These are phyloP conservation scores for Mythimna ferrago DNA, from an alignment of 2,888 invertebrate species.

Conservation along the genomic window DNA sequence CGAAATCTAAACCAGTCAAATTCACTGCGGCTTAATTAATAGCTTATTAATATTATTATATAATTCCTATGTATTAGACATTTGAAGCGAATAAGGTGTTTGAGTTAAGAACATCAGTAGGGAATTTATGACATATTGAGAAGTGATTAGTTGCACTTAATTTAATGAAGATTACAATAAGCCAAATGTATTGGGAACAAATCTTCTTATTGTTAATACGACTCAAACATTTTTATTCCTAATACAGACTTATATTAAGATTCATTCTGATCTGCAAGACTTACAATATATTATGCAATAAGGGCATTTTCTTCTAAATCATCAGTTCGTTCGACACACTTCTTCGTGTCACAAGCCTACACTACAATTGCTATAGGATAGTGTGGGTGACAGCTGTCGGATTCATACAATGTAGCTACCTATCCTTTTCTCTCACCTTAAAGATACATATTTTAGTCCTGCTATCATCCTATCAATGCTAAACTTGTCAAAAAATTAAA, in stretches of 20 bases:
- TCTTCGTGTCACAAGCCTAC: too few relatives aligned
- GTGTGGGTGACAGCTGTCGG: too few relatives aligned
- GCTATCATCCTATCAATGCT: too few relatives aligned
- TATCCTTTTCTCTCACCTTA: too few relatives aligned
- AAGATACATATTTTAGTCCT: too few relatives aligned
- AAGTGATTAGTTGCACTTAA: conserved; percentile 37
- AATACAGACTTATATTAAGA: conserved; percentile 5
- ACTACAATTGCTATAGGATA: too few relatives aligned
- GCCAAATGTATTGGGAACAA: conserved; percentile 31
- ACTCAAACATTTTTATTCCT: not conserved
- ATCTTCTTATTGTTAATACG: conserved; percentile 22
- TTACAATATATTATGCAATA: not conserved
- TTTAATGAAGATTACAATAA: conserved; percentile 45
- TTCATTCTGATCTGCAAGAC: not conserved
- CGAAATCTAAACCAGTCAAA: conserved; percentile 59
- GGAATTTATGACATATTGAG: conserved; percentile 25
- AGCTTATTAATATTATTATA: conserved; percentile 52
- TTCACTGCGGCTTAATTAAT: conserved; percentile 58
- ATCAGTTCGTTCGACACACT: not conserved
- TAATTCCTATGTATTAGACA: conserved; percentile 26
- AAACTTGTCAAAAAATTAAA: too few relatives aligned
- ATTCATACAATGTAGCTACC: too few relatives aligned
- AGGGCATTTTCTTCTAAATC: not conserved
- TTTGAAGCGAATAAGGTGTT: conserved; percentile 38
- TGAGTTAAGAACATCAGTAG: conserved; percentile 27